Base-by-base conservation (phyloP, 2,797 vertebrate species). In the Anisognathus igniventris region DNA sequence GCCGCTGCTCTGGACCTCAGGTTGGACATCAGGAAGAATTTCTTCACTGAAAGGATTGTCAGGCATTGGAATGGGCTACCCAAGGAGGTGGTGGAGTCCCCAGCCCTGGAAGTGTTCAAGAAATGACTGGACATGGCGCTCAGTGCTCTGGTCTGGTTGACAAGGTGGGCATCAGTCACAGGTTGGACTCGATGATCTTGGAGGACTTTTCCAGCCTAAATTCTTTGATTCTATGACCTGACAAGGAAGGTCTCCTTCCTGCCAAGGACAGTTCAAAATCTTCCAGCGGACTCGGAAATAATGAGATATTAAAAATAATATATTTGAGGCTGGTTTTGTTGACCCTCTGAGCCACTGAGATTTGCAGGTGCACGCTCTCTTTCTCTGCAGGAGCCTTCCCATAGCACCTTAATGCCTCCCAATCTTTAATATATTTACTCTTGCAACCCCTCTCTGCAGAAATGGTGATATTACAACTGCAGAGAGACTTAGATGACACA, bases 381-480 rank as follows among this genome's bases (percentile, higher is more conserved):
- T 30, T 53, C 74, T 51, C 22, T 9, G 57, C 50, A 65, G 79
- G 42, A 96, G 90, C 92, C 73, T 87, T 53, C n/a, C 57, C 74
- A 22, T 47, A 27, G 67, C 4, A 70, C 81, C 74, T 93, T 96
- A 96, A 96, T 85, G 86, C 89, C 89, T 94, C 91, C 60, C 78
- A 79, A 33, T 79, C 95, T 93, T 87, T 76, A 67, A 91, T 73
- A 67, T 85, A 91, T 92, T 95, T 94, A 94, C 77, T 93, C 51
- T 76, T 66, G 37, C 86, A 91, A 91, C 88, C 70, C 25, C 21
- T 14, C 51, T 53, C 64, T 66, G 74, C 84, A 73, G 64, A 72
- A 56, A 77, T 3, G 7, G 24, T 73, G 44, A 95, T 90, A 78
- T 81, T 76, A 58, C 6, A 27, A 31, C 80, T 58, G 64, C 4